These are phyloP conservation scores for Myotis daubentonii DNA, from an alignment of 2,797 vertebrate genomes.

Conservation along the genomic window DNA sequence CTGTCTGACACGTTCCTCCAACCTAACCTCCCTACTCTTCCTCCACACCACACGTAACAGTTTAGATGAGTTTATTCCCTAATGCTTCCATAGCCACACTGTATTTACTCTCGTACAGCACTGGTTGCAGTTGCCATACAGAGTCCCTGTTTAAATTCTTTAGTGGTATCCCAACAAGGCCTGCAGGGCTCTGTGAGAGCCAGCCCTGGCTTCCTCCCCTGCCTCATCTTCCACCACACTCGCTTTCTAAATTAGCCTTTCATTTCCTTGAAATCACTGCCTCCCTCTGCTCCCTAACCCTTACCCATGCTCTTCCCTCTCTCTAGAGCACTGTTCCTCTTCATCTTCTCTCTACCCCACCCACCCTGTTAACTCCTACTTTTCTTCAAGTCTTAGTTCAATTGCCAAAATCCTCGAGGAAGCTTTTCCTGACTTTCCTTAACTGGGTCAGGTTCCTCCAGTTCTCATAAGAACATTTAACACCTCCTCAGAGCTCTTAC, in stretches of 20 bases:
- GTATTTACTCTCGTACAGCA: background rate
- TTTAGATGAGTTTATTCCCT: background rate
- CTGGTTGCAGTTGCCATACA: rapidly evolving
- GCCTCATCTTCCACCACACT: background rate
- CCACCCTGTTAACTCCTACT: background rate
- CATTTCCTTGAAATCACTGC: background rate
- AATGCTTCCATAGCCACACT: background rate
- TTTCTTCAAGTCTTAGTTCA: background rate
- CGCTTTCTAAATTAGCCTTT: background rate
- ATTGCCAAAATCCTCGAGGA: conserved; percentile 6
- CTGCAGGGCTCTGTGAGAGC: background rate
- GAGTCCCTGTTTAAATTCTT: too few relatives aligned
- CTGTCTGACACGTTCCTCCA: background rate
- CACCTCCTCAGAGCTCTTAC: background rate
- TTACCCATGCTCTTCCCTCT: background rate
- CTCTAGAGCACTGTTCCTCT: background rate
- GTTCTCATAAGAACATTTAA: background rate
- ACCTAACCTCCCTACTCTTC: background rate
- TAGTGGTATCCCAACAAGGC: background rate
- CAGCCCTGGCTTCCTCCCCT: background rate
- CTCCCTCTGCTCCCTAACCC: background rate
- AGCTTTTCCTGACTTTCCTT: conserved; percentile 12
- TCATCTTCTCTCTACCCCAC: background rate
- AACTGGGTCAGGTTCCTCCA: background rate
- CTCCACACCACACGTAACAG: background rate